Percentiles rank a stretch among this genome's conserved stretches.
Evolutionary conservation across 2,888 invertebrate genomes (phyloP).

Genomic region (Julus scandinavius): DNA sequence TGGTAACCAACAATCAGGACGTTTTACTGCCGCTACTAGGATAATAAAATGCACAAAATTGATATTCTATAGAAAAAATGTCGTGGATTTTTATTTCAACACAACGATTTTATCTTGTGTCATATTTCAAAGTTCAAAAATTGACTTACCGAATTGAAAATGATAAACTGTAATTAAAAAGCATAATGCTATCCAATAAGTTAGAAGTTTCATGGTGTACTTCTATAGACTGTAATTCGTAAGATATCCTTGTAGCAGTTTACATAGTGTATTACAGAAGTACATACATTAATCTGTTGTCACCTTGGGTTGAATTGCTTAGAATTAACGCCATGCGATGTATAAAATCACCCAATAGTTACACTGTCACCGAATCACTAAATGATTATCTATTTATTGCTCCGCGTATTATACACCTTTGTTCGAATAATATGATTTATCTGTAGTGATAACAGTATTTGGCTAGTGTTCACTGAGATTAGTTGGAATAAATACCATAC

Average conservation of each 20-base stretch:
- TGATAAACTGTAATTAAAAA: not conserved
- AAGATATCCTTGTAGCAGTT: not conserved
- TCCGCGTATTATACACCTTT: not conserved
- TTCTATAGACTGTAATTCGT: not conserved
- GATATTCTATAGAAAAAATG: not conserved
- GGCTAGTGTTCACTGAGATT: not conserved
- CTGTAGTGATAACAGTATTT: conserved; percentile 34
- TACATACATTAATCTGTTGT: not conserved
- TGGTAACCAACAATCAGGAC: not conserved
- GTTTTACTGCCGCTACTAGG: not conserved
- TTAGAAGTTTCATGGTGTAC: not conserved
- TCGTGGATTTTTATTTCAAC: not conserved
- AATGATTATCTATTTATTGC: conserved; percentile 25
- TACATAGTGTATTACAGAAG: not conserved
- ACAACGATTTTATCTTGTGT: not conserved
- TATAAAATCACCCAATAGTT: not conserved
- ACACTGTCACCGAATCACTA: not conserved
- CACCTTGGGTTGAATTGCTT: not conserved
- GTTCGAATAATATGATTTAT: not conserved
- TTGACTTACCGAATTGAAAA: not conserved
- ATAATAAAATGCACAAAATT: not conserved
- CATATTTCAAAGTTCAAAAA: not conserved
- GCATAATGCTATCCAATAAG: not conserved
- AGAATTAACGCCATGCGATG: not conserved
- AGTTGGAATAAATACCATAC: not conserved